Evolutionary conservation across 1,140 invertebrate genomes (phyloP).

Genomic region (Rhagoletis zephyria): DNA sequence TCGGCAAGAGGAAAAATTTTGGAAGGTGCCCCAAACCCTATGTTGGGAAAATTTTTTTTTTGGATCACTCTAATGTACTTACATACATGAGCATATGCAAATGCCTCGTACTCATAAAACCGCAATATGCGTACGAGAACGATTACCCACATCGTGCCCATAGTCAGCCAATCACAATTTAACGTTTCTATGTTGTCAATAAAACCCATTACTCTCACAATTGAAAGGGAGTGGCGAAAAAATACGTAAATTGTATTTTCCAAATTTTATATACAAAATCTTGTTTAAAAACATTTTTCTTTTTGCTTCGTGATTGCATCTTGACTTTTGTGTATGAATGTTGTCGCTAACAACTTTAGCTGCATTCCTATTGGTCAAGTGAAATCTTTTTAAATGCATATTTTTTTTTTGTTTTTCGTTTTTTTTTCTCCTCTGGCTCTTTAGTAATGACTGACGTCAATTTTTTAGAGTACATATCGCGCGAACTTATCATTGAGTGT

Average conservation of each 20-base stretch:
- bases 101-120: neutral
- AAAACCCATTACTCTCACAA: neutral
- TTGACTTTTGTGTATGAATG: neutral
- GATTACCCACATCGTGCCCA: neutral
- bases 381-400: neutral
- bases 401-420: no score
- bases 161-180: conserved; percentile 24
- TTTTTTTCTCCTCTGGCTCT: no score
- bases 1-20: no score
- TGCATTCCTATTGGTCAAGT: conserved; percentile 24
- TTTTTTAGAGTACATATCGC: no score
- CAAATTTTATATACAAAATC: conserved; percentile 34
- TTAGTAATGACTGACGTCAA: no score
- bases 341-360: neutral
- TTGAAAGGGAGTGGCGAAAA: neutral
- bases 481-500: neutral
- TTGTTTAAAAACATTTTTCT: neutral
- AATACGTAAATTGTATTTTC: neutral
- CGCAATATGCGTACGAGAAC: neutral
- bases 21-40: no score
- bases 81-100: neutral
- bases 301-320: neutral
- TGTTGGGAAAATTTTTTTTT: no score
- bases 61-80: no score
- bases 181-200: neutral